Base-by-base conservation (phyloP, 2,797 vertebrate genomes). In the Odontamblyopus rebecca region DNA sequence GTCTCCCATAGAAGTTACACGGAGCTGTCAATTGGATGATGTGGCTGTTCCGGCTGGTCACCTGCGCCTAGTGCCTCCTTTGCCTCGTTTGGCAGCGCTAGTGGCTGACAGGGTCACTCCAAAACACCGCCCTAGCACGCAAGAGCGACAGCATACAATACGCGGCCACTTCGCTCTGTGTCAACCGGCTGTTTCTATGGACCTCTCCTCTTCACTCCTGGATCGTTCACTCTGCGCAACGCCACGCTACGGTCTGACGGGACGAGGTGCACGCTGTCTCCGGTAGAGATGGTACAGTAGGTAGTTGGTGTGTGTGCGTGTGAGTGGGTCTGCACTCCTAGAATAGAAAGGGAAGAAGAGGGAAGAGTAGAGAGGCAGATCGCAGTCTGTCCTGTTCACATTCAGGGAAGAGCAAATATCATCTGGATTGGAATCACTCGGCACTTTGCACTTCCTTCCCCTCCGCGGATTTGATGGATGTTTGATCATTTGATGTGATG, bases 401-500 rank as follows among this genome's bases (percentile, higher is more conserved):
- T 76, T 76, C 68, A 29, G 72, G 72, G 63, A 81, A 80, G 80
- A 65, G 77, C 85, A 65, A 60, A 82, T 8, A 72, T 74, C 79
- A 71, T 61, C 77, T 64, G 79, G 32, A 67, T 61, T 48, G 27
- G 82, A 8, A 87, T 85, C 82, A 84, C 88, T 85, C 75, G 70
- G 85, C 78, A 77, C 76, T 77, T 78, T 74, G 70, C 83, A 78
- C 84, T 89, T 67, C 65, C 84, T 89, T 53, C 65, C 85, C 86
- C 91, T 89, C 80, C 75, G 87, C 81, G 89, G 90, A 93, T 91
- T 85, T 91, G 87, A 93, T 91, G 88, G 89, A 91, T 85, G 82
- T 80, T 72, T 93, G 92, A 94, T 81, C 87, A 82, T 82, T 91
- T 88, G 92, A 92, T 92, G 94, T 93, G 91, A 94, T 95, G 94